Percentiles rank a stretch among this genome's conserved stretches.
These are phyloP conservation scores for Crossaster papposus DNA, from an alignment of 53 echinoderm and acorn worm species.

Conservation along the genomic window DNA sequence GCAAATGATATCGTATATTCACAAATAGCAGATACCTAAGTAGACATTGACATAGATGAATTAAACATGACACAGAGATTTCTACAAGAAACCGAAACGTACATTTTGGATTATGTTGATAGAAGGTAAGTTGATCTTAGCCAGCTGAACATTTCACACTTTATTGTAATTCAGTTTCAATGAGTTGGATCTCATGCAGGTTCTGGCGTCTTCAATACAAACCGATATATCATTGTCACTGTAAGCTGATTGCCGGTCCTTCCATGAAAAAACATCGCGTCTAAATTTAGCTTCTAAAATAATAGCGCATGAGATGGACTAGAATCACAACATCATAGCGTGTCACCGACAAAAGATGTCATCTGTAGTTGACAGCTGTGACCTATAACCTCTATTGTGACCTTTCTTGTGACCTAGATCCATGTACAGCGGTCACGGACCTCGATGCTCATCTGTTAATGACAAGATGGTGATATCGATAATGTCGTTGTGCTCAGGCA, in stretches of 20 bases:
- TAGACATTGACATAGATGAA: no score
- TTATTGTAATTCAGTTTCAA: no score
- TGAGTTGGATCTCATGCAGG: no score
- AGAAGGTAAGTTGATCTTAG: no score
- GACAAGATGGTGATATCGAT: conserved; percentile 11
- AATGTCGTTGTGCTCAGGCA: background rate
- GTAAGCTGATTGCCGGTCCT: conserved; percentile 33
- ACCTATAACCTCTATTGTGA: conserved; percentile 32
- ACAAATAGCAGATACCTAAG: no score
- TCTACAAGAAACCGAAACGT: no score
- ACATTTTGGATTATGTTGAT: no score
- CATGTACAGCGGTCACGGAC: conserved; percentile 20
- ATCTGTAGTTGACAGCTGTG: conserved; percentile 6
- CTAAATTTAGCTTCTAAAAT: conserved; percentile 33
- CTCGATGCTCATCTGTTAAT: conserved; percentile 21
- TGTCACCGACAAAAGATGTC: background rate
- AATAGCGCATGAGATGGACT: conserved; percentile 12
- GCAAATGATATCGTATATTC: no score
- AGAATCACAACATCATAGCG: background rate
- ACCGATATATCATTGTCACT: conserved; percentile 46
- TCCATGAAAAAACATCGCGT: background rate
- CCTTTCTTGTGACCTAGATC: background rate
- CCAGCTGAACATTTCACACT: no score
- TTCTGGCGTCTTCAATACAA: no score
- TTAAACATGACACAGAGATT: no score